phyloP scores from a whole-genome alignment of 35 echinoderm and acorn worm genomes.

The Acanthaster planci region DNA sequence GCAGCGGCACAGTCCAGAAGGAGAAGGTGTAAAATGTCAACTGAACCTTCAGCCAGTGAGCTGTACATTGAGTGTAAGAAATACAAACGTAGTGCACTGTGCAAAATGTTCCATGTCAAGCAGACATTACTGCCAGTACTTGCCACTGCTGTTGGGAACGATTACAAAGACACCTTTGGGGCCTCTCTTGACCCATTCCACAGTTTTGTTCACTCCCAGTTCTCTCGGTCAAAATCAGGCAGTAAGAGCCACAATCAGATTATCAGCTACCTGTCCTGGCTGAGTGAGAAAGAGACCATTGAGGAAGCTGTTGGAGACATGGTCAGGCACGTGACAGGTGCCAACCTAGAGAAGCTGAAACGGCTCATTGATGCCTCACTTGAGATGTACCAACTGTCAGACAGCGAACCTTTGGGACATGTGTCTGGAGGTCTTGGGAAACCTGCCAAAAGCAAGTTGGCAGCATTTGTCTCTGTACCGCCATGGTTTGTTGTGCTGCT shows the following conservation, averaged over 20 bases:
- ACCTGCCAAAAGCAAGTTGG: not conserved
- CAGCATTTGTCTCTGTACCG: conserved; percentile 16
- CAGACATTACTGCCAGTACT: conserved; percentile 72
- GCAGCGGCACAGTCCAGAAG: not conserved
- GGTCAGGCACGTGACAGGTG: conserved; percentile 18
- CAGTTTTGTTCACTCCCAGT: conserved; percentile 33
- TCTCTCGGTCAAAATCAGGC: not conserved
- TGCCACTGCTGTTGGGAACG: conserved; percentile 80
- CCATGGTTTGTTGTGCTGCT: conserved; percentile 28
- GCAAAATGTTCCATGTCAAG: conserved; percentile 68
- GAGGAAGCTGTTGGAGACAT: conserved; percentile 38
- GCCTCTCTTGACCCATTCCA: conserved; percentile 53
- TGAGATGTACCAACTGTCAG: conserved; percentile 32
- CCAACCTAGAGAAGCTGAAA: conserved; percentile 16
- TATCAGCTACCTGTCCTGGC: conserved; percentile 42
- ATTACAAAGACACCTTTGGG: conserved; percentile 68
- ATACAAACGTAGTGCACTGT: conserved; percentile 64
- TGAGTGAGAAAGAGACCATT: conserved; percentile 33
- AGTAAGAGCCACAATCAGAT: conserved; percentile 49
- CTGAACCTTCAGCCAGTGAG: not conserved
- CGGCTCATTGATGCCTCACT: conserved; percentile 47
- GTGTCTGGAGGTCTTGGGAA: not conserved
- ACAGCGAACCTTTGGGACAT: not conserved
- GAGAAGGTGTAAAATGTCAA: not conserved
- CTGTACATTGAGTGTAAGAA: conserved; percentile 46